Conservation (phyloP, 2,113 vertebrate genomes). For the Melanotaenia duboulayi region DNA sequence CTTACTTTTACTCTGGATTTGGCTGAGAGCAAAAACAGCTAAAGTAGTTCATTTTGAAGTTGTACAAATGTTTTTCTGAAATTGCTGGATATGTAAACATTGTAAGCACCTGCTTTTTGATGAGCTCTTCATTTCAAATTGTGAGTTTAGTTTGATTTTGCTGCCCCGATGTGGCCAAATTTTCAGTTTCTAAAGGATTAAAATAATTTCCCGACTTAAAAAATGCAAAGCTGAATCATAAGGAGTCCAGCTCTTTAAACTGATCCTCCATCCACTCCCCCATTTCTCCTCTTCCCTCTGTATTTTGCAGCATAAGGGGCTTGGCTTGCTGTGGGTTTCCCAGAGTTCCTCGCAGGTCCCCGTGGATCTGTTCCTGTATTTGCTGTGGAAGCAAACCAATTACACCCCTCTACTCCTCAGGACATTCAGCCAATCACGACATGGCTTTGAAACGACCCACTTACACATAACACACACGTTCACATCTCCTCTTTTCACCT, state of each 20-base stretch:
- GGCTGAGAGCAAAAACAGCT: too few relatives aligned
- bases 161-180: not conserved
- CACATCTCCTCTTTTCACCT: slow-evolving; percentile 49
- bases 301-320: not conserved
- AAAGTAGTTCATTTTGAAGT: too few relatives aligned
- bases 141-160: not conserved
- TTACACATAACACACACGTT: slow-evolving; percentile 25
- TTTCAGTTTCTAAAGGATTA: not conserved
- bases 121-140: too few relatives aligned
- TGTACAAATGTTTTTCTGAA: too few relatives aligned
- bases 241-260: not conserved
- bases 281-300: slow-evolving; percentile 2
- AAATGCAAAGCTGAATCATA: not conserved
- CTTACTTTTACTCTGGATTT: too few relatives aligned
- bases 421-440: slow-evolving; percentile 51
- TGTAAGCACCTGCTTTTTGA: too few relatives aligned
- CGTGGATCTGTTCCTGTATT: slow-evolving; percentile 49
- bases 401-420: slow-evolving; percentile 28
- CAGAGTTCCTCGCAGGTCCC: slow-evolving; percentile 61
- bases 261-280: not conserved
- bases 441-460: slow-evolving; percentile 49
- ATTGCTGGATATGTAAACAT: too few relatives aligned
- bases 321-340: slow-evolving; percentile 34
- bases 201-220: not conserved
- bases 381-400: slow-evolving; percentile 56